Evolutionary conservation across 2,888 invertebrate genomes (phyloP).

Genomic region (Hirtodrosophila cameraria): DNA sequence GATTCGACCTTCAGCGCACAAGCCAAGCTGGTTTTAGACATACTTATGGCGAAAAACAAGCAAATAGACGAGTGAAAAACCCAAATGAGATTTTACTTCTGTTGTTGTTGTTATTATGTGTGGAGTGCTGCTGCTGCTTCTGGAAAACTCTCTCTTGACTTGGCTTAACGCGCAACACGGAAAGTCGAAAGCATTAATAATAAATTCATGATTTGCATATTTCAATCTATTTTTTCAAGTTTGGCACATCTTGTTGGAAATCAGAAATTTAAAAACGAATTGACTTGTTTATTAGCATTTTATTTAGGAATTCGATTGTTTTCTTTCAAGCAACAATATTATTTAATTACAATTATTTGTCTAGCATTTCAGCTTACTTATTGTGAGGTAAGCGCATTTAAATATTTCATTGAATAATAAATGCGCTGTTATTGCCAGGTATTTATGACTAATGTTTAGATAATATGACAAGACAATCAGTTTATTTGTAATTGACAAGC

Average conservation of each 20-base stretch:
- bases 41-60: constrained; percentile 24
- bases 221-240: constrained; percentile 26
- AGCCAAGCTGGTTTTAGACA: constrained; percentile 35
- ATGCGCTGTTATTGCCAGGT: too few species aligned
- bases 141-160: background rate
- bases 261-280: background rate
- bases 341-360: too few species aligned
- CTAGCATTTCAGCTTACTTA: too few species aligned
- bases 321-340: background rate
- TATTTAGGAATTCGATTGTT: background rate
- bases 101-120: constrained; percentile 15
- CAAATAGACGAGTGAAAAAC: constrained; percentile 35
- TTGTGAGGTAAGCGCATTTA: too few species aligned
- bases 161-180: background rate
- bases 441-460: too few species aligned
- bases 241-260: background rate
- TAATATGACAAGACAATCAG: too few species aligned
- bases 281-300: background rate
- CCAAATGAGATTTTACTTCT: constrained; percentile 48
- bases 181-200: constrained; percentile 24
- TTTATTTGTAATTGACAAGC: too few species aligned
- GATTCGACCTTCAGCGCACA: constrained; percentile 49
- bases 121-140: constrained; percentile 14
- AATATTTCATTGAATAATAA: too few species aligned
- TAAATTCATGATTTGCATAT: constrained; percentile 38